Evolutionary conservation across 2,113 vertebrate genomes (phyloP).

Genomic region (Phaethornis superciliosus): DNA sequence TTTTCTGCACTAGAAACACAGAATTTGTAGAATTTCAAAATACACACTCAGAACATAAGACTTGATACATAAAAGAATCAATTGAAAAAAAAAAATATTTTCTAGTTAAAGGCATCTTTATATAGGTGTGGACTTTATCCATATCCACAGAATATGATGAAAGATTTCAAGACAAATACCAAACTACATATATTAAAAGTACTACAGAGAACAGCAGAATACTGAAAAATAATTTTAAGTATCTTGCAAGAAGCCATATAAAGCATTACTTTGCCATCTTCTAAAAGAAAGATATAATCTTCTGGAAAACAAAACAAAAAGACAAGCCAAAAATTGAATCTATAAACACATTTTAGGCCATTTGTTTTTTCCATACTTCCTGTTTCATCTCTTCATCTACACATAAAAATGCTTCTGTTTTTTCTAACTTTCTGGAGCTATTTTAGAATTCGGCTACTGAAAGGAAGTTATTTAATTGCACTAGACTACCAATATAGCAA

Average conservation of each 20-base stretch:
- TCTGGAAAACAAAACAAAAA: not conserved
- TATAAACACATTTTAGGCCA: not conserved
- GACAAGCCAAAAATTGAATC: not conserved
- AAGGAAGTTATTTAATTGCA: not conserved
- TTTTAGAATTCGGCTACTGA: not conserved
- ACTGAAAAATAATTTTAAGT: not conserved
- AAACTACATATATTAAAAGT: not conserved
- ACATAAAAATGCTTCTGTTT: not conserved
- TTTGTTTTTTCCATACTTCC: not conserved
- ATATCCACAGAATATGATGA: not conserved
- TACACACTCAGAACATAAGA: not conserved
- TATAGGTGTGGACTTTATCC: not conserved
- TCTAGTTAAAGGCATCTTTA: not conserved
- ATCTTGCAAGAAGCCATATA: not conserved
- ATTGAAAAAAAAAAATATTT: not conserved
- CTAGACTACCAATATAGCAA: not conserved
- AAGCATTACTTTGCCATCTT: not conserved
- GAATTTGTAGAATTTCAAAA: not conserved
- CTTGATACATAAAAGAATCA: not conserved
- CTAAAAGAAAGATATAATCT: not conserved
- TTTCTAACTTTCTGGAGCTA: not conserved
- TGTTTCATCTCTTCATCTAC: not conserved
- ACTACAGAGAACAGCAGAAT: not conserved
- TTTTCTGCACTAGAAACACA: not conserved
- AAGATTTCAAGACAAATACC: not conserved